Base-by-base conservation (phyloP, 2,888 invertebrate genomes). In the Sinopyrophorus schimmeli region DNA sequence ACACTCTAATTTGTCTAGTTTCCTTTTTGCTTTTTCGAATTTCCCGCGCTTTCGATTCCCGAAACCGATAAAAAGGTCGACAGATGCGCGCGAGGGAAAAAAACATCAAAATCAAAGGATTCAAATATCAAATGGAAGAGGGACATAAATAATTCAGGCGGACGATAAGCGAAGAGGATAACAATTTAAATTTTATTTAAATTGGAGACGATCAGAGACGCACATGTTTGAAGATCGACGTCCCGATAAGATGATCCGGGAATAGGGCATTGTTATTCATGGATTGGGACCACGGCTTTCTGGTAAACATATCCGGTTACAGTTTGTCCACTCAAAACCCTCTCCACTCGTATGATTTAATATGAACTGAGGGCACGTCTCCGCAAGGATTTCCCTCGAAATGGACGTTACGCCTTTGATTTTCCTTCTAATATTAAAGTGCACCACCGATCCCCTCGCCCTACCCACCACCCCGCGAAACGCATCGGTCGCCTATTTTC, bases 251-350 rank as follows among this genome's bases (percentile, higher is more conserved):
- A 58, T 53, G 58, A 56, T 57, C 49, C 38, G 47, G 47, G 44
- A 43, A 54, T 12, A 38, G 27, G 17, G 41, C 59, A 63, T 65
- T 65, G 62, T 60, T 63, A 65, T 65, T 65, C 65, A 65, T 65
- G 64, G 62, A 55, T 47, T 59, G 65, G 65, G 65, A 65, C 54
- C 59, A 44, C 57, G 56, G 54, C 55, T 55, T 60, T 57, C 59
- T 58, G 60, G 60, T 61, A 63, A 62, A 61, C 58, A 62, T 62
- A 64, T 64, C 62, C 61, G 55, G 62, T 63, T 63, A 63, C 62
- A 37, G 48, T 38, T 46, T 20, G 53, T 48, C 54, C 56, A 54
- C 55, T 49, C 48, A 41, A 31, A 52, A 44, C 46, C 53, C 51
- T 34, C 46, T 47, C 53, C 42, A 44, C 41, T 54, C 47, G 47